Base-by-base conservation (phyloP, 2,113 vertebrate genomes). In the Coreoperca whiteheadi region DNA sequence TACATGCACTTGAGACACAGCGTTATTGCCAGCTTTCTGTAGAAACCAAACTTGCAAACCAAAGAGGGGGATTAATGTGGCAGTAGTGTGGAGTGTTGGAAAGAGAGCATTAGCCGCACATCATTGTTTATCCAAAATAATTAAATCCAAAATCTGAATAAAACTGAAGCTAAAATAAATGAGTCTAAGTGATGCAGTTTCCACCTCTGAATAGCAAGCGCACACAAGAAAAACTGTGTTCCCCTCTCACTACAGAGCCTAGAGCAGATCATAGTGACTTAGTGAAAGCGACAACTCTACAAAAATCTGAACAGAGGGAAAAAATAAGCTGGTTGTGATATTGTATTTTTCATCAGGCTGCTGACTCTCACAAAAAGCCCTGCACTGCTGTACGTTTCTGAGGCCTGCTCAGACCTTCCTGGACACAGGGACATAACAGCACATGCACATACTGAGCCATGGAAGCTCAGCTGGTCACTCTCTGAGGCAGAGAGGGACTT, bases 401-500 rank as follows among this genome's bases (percentile, higher is more conserved):
- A 67, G 18, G 67, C 63, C 50, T 81, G 73, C 78, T 88, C 75
- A 83, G 75, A 86, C 83, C 70, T 81, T 89, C 78, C 75, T 81
- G 85, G 65, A 77, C 66, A 65, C 64, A 23, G 72, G 23, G 70
- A 82, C 77, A 77, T 81, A 86, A 77, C 77, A 20, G 68, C 66
- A 66, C 86, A 80, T 64, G 79, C 77, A 85, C 82, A 90, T 65
- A 85, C 90, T 82, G 72, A 81, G 86, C 82, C 57, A 60, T 37
- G 79, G 85, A 90, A 89, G 89, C 93, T 94, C 94, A 95, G 93
- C 92, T 95, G 94, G 94, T 94, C 92, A 86, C 90, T 91, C 91
- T 94, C 90, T 20, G 65, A 90, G 92, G 91, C 86, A 88, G 85
- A 90, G 81, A 87, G 87, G 85, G 89, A 86, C 88, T 91, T 85